These are phyloP conservation scores for Megastigmus dorsalis DNA, from an alignment of 2,888 invertebrate genomes.

Conservation along the genomic window DNA sequence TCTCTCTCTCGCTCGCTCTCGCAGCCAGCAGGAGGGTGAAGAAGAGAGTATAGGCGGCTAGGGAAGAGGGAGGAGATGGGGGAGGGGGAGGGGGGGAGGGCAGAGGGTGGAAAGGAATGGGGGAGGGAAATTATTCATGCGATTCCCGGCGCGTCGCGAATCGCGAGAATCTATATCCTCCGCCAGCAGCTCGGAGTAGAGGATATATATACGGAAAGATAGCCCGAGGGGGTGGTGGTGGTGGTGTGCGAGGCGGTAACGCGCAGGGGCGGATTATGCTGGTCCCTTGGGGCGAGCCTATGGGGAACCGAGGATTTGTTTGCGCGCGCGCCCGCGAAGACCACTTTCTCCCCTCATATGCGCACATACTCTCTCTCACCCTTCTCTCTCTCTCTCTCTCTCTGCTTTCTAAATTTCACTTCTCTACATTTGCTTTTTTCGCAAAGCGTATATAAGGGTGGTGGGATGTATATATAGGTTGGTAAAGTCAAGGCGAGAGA, in stretches of 20 bases:
- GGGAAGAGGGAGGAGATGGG: background rate
- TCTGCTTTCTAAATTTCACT: slow-evolving; percentile 21
- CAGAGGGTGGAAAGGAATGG: background rate
- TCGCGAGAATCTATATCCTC: slow-evolving; percentile 63
- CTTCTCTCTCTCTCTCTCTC: background rate
- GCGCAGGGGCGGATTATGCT: slow-evolving; percentile 36
- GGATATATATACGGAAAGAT: slow-evolving; percentile 48
- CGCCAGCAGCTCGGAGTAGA: slow-evolving; percentile 23
- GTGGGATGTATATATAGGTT: background rate
- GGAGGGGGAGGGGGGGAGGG: background rate
- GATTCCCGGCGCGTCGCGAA: slow-evolving; percentile 61
- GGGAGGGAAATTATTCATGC: slow-evolving; percentile 54
- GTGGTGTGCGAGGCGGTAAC: background rate
- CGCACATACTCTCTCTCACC: background rate
- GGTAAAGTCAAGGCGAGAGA: no score
- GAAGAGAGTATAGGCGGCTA: background rate
- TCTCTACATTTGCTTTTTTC: background rate
- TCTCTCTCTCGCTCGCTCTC: background rate
- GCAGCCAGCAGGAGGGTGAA: background rate
- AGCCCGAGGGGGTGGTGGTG: slow-evolving; percentile 34
- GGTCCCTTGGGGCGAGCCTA: slow-evolving; percentile 63
- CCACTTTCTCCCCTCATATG: background rate
- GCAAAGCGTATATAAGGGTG: background rate
- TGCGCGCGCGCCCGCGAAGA: slow-evolving; percentile 11
- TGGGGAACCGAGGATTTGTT: slow-evolving; percentile 47